These are phyloP conservation scores for Hormaphis cornu DNA, from an alignment of 1,140 invertebrate species.

Conservation along the genomic window DNA sequence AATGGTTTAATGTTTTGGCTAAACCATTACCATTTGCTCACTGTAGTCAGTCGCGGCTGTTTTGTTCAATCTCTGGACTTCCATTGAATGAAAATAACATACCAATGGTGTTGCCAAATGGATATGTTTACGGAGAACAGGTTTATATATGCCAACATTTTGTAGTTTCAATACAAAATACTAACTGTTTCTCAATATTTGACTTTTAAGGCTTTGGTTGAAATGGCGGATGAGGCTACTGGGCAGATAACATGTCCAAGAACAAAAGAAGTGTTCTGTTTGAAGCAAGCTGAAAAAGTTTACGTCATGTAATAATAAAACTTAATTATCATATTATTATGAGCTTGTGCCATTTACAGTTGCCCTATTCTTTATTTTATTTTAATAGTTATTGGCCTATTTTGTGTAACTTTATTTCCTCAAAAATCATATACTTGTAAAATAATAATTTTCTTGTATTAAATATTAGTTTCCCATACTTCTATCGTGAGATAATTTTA, in stretches of 20 bases:
- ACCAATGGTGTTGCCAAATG: constrained; percentile 97
- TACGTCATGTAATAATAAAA: constrained; percentile 73
- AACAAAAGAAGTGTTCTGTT: constrained; percentile 78
- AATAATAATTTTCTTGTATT: not conserved
- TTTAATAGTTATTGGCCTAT: not conserved
- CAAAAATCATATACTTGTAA: not conserved
- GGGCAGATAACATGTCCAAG: constrained; percentile 83
- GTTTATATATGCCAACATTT: constrained; percentile 45
- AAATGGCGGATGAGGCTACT: constrained; percentile 80
- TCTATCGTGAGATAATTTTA: not conserved
- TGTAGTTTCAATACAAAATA: not conserved
- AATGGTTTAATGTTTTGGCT: constrained; percentile 78
- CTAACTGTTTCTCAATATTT: constrained; percentile 33
- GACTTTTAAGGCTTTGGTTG: constrained; percentile 61
- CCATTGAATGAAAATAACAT: constrained; percentile 96
- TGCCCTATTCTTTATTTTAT: not conserved
- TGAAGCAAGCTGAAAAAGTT: constrained; percentile 87
- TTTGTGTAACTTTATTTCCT: not conserved
- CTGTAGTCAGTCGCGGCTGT: constrained; percentile 86
- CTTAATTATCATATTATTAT: not conserved
- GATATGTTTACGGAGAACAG: constrained; percentile 93
- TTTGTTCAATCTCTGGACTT: constrained; percentile 82
- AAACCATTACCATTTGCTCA: constrained; percentile 84
- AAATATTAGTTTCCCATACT: not conserved
- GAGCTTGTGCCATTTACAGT: not conserved